Evolutionary conservation across 30 jellyfish, hydroid and myxozoan genomes (phyloP).

Genomic region (Hydractinia symbiolongicarpus): DNA sequence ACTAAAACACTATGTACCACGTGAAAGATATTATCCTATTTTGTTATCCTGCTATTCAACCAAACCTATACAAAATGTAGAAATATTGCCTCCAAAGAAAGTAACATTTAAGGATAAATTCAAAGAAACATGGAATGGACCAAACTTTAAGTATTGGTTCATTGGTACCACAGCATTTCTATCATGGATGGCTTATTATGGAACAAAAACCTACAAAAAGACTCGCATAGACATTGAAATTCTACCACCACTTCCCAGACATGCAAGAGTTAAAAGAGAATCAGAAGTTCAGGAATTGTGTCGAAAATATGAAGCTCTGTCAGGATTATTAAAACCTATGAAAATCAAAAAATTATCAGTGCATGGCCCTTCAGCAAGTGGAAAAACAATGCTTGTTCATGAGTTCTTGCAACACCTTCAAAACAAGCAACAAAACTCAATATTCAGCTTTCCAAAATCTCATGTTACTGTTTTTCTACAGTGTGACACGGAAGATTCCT

Average conservation of each 20-base stretch:
- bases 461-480: slow-evolving; percentile 52
- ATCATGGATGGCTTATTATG: slow-evolving; percentile 69
- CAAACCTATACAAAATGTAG: not conserved
- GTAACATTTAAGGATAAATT: slow-evolving; percentile 31
- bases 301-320: not conserved
- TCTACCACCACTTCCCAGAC: slow-evolving; percentile 78
- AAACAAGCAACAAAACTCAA: slow-evolving; percentile 49
- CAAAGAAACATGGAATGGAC: slow-evolving; percentile 71
- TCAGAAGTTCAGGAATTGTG: slow-evolving; percentile 24
- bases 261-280: slow-evolving; percentile 40
- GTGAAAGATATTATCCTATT: too few relatives aligned
- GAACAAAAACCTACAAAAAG: slow-evolving; percentile 61
- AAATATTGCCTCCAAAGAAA: not conserved
- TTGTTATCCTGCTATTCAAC: too few relatives aligned
- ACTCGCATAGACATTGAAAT: slow-evolving; percentile 55
- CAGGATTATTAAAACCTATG: slow-evolving; percentile 27
- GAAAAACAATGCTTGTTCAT: slow-evolving; percentile 70
- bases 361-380: slow-evolving; percentile 82
- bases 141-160: slow-evolving; percentile 89
- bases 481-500: slow-evolving; percentile 52
- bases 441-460: slow-evolving; percentile 78
- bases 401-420: slow-evolving; percentile 41
- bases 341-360: slow-evolving; percentile 37
- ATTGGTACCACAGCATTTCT: slow-evolving; percentile 80
- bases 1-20: too few relatives aligned